A percentile compares a stretch with the other conserved stretches of the same genome.
phyloP scores from a whole-genome alignment of 1,140 invertebrate genomes.

The Palaemon carinicauda region DNA sequence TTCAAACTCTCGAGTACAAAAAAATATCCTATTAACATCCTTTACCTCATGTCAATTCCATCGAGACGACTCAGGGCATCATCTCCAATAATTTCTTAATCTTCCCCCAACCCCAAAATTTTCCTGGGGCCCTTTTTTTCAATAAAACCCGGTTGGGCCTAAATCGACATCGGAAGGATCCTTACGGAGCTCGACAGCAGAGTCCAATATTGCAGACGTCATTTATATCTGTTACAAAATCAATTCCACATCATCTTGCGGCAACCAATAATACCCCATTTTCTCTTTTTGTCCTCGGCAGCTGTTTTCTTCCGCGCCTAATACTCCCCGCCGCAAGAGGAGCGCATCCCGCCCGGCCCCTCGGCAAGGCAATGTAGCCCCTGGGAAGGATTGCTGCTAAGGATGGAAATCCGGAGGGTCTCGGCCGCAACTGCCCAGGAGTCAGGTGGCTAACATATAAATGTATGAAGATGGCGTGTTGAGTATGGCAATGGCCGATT shows the following conservation, averaged over 20 bases:
- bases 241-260: slow-evolving; percentile 54
- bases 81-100: background rate
- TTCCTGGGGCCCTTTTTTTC: background rate
- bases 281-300: slow-evolving; percentile 31
- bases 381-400: no score
- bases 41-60: background rate
- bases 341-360: background rate
- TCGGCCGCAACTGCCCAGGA: slow-evolving; percentile 7
- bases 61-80: background rate
- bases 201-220: background rate
- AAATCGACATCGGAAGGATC: background rate
- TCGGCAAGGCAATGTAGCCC: background rate
- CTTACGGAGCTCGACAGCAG: no score
- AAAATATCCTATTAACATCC: background rate
- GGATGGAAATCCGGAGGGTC: background rate
- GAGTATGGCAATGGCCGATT: slow-evolving; percentile 53
- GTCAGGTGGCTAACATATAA: slow-evolving; percentile 55
- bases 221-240: slow-evolving; percentile 52
- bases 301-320: slow-evolving; percentile 11
- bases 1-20: no score
- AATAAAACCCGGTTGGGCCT: background rate
- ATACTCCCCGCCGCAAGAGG: background rate
- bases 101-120: background rate
- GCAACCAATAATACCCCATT: slow-evolving; percentile 48
- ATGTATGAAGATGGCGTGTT: slow-evolving; percentile 58